Percentiles rank a stretch among this genome's conserved stretches.
Evolutionary conservation across 2,888 invertebrate species (phyloP).

Genomic region (Trissolcus japonicus): DNA sequence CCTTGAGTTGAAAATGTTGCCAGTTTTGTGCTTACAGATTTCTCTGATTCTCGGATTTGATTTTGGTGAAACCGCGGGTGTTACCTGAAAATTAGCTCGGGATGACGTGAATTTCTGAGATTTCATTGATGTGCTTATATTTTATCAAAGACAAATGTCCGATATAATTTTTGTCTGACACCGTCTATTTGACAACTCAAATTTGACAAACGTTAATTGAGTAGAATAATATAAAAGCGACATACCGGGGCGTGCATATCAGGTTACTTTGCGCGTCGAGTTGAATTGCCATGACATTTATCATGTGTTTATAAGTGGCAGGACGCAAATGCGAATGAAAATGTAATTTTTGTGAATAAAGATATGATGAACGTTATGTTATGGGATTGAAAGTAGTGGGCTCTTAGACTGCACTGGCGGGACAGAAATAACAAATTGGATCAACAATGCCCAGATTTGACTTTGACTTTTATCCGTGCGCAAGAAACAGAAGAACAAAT

Average conservation of each 20-base stretch:
- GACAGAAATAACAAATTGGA: slow-evolving; percentile 49
- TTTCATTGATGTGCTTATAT: too few relatives aligned
- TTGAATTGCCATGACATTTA: slow-evolving; percentile 47
- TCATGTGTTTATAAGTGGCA: slow-evolving; percentile 44
- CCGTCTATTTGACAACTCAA: too few relatives aligned
- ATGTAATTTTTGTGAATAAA: slow-evolving; percentile 63
- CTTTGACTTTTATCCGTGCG: slow-evolving; percentile 55
- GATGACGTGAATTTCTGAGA: too few relatives aligned
- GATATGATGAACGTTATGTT: slow-evolving; percentile 70
- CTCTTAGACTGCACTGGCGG: slow-evolving; percentile 18
- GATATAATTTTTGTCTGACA: too few relatives aligned
- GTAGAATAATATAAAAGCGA: background rate
- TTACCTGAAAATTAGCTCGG: too few relatives aligned
- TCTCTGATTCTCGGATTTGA: too few relatives aligned
- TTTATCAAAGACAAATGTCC: too few relatives aligned
- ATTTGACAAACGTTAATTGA: too few relatives aligned
- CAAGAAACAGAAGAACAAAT: slow-evolving; percentile 71
- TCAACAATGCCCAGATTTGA: slow-evolving; percentile 65
- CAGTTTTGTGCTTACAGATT: too few relatives aligned
- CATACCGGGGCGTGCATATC: background rate
- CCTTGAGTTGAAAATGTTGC: too few relatives aligned
- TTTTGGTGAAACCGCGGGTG: too few relatives aligned
- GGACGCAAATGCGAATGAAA: slow-evolving; percentile 70
- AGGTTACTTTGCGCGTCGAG: background rate
- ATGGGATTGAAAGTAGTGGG: slow-evolving; percentile 57